phyloP scores from a whole-genome alignment of 1,140 invertebrate genomes.

The Mycetomoellerius zeteki region DNA sequence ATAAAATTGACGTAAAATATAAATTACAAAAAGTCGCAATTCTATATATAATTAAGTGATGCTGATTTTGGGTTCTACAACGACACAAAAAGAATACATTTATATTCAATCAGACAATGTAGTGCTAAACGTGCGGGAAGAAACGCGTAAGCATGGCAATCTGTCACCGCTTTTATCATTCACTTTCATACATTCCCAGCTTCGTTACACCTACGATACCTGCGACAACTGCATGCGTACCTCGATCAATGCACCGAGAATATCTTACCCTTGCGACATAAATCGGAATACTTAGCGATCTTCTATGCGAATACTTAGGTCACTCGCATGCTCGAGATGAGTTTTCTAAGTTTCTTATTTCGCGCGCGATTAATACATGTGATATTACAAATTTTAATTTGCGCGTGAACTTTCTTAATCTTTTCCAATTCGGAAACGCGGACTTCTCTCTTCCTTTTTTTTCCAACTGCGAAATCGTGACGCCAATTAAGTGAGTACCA shows the following conservation, averaged over 20 bases:
- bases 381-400: constrained; percentile 15
- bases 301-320: constrained; percentile 34
- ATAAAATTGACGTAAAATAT: neutral
- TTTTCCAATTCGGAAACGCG: neutral
- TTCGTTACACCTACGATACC: constrained; percentile 37
- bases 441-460: neutral
- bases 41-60: neutral
- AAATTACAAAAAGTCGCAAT: neutral
- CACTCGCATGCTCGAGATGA: constrained; percentile 43
- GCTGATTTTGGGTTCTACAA: neutral
- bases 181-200: constrained; percentile 56
- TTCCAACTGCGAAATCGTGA: neutral
- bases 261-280: constrained; percentile 6
- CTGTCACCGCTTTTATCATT: constrained; percentile 70
- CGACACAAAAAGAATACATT: neutral
- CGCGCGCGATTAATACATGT: constrained; percentile 18
- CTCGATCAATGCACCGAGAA: constrained; percentile 37
- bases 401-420: neutral
- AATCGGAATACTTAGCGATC: constrained; percentile 23
- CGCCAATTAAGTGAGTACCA: constrained; percentile 1
- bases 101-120: neutral
- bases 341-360: neutral
- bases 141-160: constrained; percentile 14
- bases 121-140: constrained; percentile 24
- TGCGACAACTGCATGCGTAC: constrained; percentile 55